A percentile compares a stretch with the other conserved stretches of the same genome.
Evolutionary conservation across 2,797 vertebrate species (phyloP).

Genomic region (Dipus sagitta): DNA sequence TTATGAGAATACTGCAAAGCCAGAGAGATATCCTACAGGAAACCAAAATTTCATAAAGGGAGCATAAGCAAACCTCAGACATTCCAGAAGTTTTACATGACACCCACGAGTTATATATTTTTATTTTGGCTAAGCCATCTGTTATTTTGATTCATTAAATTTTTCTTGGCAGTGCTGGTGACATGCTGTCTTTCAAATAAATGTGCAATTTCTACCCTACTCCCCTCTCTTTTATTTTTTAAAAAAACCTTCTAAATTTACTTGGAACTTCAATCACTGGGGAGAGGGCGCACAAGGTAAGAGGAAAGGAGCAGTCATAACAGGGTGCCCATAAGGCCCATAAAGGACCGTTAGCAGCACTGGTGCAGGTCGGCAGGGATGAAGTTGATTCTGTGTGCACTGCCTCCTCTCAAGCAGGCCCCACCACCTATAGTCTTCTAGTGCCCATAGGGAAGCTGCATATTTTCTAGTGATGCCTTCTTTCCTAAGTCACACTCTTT

Average conservation of each 20-base stretch:
- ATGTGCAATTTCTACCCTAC: neutral
- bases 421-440: neutral
- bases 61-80: conserved; percentile 62
- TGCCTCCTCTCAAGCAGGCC: neutral
- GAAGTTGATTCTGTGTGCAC: rapidly evolving
- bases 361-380: rapidly evolving
- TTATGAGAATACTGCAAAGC: conserved; percentile 20
- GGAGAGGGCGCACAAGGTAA: neutral
- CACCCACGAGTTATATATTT: conserved; percentile 53
- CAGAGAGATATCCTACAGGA: conserved; percentile 53
- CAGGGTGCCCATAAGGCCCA: too few relatives aligned
- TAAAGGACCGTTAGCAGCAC: rapidly evolving
- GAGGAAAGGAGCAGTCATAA: neutral
- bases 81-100: conserved; percentile 66
- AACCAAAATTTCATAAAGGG: conserved; percentile 38
- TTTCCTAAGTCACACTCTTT: neutral
- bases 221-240: neutral
- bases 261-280: conserved; percentile 44
- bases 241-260: conserved; percentile 18
- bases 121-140: conserved; percentile 60
- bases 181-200: conserved; percentile 49
- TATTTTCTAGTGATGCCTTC: neutral
- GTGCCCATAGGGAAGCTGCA: neutral
- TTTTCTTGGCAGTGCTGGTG: conserved; percentile 38
- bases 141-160: conserved; percentile 70